Percentiles rank a stretch among this genome's conserved stretches.
phyloP scores from a whole-genome alignment of 1,140 invertebrate genomes.

The Drosophila kikkawai region DNA sequence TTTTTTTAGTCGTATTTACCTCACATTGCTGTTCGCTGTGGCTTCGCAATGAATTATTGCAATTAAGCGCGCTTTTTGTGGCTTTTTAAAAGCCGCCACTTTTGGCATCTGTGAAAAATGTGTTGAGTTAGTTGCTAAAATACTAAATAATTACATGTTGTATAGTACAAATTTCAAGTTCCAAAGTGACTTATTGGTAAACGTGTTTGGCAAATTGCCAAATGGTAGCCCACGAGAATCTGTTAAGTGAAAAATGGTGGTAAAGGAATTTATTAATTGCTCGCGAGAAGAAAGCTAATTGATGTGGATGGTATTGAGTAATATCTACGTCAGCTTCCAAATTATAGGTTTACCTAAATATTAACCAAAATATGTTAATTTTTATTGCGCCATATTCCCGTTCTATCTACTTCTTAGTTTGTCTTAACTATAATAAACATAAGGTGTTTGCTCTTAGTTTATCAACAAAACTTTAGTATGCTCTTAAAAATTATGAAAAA shows the following conservation, averaged over 20 bases:
- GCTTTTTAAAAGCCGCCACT: slow-evolving; percentile 73
- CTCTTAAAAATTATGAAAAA: slow-evolving; percentile 7
- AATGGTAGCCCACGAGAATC: slow-evolving; percentile 23
- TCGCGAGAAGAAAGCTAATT: slow-evolving; percentile 10
- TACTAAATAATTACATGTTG: slow-evolving; percentile 75
- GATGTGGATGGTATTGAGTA: slow-evolving; percentile 13
- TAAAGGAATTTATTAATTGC: slow-evolving; percentile 28
- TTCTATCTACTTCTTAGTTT: neutral
- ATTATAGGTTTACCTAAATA: neutral
- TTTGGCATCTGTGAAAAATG: slow-evolving; percentile 58
- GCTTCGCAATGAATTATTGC: slow-evolving; percentile 76
- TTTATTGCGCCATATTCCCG: neutral
- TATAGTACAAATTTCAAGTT: slow-evolving; percentile 52
- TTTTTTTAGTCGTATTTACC: slow-evolving; percentile 33
- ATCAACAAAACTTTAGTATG: neutral
- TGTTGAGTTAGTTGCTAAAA: slow-evolving; percentile 70
- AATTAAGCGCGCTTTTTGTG: slow-evolving; percentile 76
- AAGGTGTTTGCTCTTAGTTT: neutral
- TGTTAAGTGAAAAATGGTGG: slow-evolving; percentile 36
- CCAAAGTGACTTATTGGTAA: slow-evolving; percentile 48
- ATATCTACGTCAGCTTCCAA: neutral
- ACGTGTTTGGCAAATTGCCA: slow-evolving; percentile 35
- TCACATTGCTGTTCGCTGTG: slow-evolving; percentile 34
- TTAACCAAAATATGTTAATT: neutral
- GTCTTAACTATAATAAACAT: neutral